Evolutionary conservation across 2,888 invertebrate species (phyloP).

Genomic region (Arenicola marina): DNA sequence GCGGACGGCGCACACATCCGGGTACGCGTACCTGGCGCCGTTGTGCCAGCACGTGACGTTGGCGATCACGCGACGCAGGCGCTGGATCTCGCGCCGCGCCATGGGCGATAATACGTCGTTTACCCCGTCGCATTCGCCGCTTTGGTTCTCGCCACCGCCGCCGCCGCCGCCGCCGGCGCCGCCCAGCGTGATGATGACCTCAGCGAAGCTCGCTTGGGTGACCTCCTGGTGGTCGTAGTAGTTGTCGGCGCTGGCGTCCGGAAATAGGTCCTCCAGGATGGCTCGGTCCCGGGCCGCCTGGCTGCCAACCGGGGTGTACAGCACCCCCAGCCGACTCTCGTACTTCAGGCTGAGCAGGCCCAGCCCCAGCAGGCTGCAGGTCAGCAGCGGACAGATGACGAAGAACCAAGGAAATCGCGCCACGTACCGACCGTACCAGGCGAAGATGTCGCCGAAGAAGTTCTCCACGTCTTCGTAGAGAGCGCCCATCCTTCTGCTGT

Average conservation of each 20-base stretch:
- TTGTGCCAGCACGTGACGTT: constrained; percentile 9
- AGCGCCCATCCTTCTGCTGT: constrained; percentile 36
- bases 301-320: constrained; percentile 44
- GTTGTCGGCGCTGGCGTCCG: constrained; percentile 10
- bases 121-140: not conserved
- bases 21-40: constrained; percentile 16
- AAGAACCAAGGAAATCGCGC: constrained; percentile 20
- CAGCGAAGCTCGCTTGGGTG: constrained; percentile 11
- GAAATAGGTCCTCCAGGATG: constrained; percentile 18
- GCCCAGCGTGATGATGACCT: constrained; percentile 14
- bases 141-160: not conserved
- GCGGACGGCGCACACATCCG: constrained; percentile 36
- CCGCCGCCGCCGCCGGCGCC: not conserved
- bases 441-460: constrained; percentile 38
- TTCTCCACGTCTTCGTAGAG: constrained; percentile 38
- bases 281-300: constrained; percentile 37
- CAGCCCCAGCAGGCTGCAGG: constrained; percentile 33
- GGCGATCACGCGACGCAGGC: constrained; percentile 8
- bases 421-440: constrained; percentile 35
- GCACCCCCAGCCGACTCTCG: constrained; percentile 36
- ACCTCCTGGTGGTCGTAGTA: constrained; percentile 22
- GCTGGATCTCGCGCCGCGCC: constrained; percentile 8
- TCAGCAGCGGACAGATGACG: constrained; percentile 23
- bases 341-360: constrained; percentile 31
- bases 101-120: not conserved